Evolutionary conservation across 2,113 vertebrate genomes (phyloP), one percentile per base, ranked within the genome.

Genomic region (Cololabis saira): DNA sequence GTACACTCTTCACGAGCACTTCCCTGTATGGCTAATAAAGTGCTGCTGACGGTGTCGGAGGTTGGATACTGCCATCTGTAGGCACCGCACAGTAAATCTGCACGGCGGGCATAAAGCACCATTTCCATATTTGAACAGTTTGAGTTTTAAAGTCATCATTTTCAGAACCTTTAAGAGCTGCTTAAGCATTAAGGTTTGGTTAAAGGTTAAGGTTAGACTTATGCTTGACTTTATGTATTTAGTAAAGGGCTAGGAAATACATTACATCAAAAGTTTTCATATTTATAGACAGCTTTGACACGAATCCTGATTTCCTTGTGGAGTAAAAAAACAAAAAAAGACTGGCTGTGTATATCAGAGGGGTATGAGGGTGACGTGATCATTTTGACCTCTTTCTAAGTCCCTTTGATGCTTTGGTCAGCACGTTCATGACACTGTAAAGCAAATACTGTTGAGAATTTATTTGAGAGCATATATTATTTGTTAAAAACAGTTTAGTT

Each of bases 71-170:
- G 72, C 68, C 76, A 71, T 78, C 83, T 81, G 70, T 17, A 69
- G 83, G 78, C 58, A 71, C 67, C 68, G 62, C 61, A 67, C 42
- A 33, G 78, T 80, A 81, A 81, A 84, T 74, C 76, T 74, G 78
- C 59, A 73, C 21, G 57, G 21, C 66, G 69, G 78, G 16, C 67
- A 37, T 27, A 27, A 3, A 37, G 33, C 10, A 37, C 33, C 33
- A 37, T 37, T 9, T 75, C 71, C 50, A 47, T 52, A 13, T 60
- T 62, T 54, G 22, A 18, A 68, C 50, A 16, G 45, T 51, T 47
- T 19, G 1, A 41, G 1, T 37, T 37, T 37, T 37, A 37, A 9
- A 9, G 16, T 6, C 4, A 17, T 5, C 21, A 12, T 45, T 17
- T n/a, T 14, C 11, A 33, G 12, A 15, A 48, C 24, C 24, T 15